Percentiles rank a stretch among this genome's conserved stretches.
Evolutionary conservation across 2,113 vertebrate species (phyloP).

Genomic region (Terrapene triunguis): DNA sequence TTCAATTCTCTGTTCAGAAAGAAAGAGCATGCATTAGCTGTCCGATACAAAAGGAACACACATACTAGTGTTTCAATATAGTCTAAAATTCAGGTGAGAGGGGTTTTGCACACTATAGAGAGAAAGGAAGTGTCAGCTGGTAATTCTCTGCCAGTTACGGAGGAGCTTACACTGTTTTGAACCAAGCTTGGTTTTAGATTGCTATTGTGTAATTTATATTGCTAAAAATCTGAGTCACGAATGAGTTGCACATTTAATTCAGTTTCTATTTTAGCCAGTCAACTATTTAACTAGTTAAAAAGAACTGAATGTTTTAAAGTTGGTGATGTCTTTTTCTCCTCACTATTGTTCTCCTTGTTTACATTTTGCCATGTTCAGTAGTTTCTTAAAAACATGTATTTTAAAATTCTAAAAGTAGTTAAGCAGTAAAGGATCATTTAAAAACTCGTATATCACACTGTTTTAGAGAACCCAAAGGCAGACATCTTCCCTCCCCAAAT

Average conservation of each 20-base stretch:
- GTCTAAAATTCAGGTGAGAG: neutral
- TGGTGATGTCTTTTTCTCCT: neutral
- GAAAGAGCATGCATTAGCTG: neutral
- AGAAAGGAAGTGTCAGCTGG: neutral
- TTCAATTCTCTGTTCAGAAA: neutral
- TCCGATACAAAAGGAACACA: neutral
- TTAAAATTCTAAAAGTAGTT: neutral
- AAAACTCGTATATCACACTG: neutral
- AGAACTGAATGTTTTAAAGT: neutral
- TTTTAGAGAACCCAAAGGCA: neutral
- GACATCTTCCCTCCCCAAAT: neutral
- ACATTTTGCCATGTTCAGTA: neutral
- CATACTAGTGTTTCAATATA: neutral
- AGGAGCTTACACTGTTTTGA: neutral
- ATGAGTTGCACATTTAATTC: neutral
- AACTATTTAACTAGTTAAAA: neutral
- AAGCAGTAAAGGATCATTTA: neutral
- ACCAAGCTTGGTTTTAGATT: neutral
- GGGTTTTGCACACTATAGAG: neutral
- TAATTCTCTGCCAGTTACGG: too few relatives aligned
- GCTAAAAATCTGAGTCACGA: neutral
- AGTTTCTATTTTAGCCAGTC: neutral
- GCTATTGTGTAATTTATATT: neutral
- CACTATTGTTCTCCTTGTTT: neutral
- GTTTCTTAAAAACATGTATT: neutral